Base-by-base conservation (phyloP, 2,888 invertebrate species). In the Seira musarum region DNA sequence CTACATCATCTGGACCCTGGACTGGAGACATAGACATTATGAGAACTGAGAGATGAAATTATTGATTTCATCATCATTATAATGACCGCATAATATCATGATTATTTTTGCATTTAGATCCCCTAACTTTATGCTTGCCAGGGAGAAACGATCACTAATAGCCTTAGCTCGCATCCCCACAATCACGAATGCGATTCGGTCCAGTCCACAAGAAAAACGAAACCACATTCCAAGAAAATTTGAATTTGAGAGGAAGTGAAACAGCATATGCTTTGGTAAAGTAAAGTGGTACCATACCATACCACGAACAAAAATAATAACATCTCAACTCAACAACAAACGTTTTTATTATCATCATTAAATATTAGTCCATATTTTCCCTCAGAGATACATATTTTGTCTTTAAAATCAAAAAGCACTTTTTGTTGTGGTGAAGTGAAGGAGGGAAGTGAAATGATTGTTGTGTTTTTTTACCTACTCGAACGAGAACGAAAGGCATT, bases 311-410 rank as follows among this genome's bases (percentile, higher is more conserved):
- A 68, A 46, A 53, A 61, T 40, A 63, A 71, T 24, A 61, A 24
- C 70, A 71, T 40, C 30, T 30, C 61, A 40, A 60, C 60, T 8
- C 57, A 15, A 24, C 57, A 57, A 25, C 63, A 76, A 30, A 53
- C 66, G 70, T 77, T 77, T 77, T 77, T 71, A 77, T 77, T 77
- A 71, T 77, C 65, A 25, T 71, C 71, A 77, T 77, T 66, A 77
- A 73, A 73, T 64, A 65, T 72, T 63, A 72, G 25, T 74, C 57
- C 66, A 74, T 66, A 67, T 60, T 76, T 69, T 63, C 49, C 22
- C 30, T 8, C 30, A 8, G 2, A 30, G 30, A n/a, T n/a, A n/a
- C n/a, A n/a, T n/a, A n/a, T n/a, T n/a, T n/a, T n/a, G n/a, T n/a
- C n/a, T n/a, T n/a, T n/a, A n/a, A n/a, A n/a, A n/a, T n/a, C n/a